Base-by-base conservation (phyloP, 2,888 invertebrate genomes). In the Epinotia bilunana region DNA sequence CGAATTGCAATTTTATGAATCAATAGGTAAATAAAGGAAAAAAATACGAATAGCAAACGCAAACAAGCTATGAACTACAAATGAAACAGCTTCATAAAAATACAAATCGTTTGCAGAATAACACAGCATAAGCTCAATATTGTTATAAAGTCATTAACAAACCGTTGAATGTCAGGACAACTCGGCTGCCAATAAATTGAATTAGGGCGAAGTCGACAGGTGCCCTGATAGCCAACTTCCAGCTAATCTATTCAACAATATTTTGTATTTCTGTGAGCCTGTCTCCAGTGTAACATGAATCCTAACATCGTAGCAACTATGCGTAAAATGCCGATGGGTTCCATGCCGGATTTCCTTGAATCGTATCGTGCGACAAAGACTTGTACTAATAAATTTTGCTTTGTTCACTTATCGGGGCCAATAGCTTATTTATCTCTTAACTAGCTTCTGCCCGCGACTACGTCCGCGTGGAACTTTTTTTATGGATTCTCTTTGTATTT, bases 171-270 rank as follows among this genome's bases (percentile, higher is more conserved):
- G 57, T 20, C 62, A 13, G 20, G 12, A 63, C n/a, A 53, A 53
- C 53, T 46, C 46, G 12, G 63, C 20, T 18, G 7, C 18, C 63
- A 12, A 13, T 63, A 63, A 63, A 63, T 63, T 63, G 43, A 43
- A 63, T 63, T 63, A 63, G 63, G 63, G 63, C 63, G 7, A 5
- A 61, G 33, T 33, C 20, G 63, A 63, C 63, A 63, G 63, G 63
- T 63, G 63, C 63, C n/a, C 53, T n/a, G n/a, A 63, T 46, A 63
- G 43, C 20, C 20, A 63, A 46, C 63, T 63, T 63, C 13, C 18
- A 46, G 20, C 6, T 12, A 0, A 20, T 20, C 20, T 20, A 58
- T 63, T 61, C 33, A 39, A 33, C 6, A 63, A 43, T 16, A 49
- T 49, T 49, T 49, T 49, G 16, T 16, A 49, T 16, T 49, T 5